These are phyloP conservation scores for Etheostoma cragini DNA, from an alignment of 2,113 vertebrate genomes.

Conservation along the genomic window DNA sequence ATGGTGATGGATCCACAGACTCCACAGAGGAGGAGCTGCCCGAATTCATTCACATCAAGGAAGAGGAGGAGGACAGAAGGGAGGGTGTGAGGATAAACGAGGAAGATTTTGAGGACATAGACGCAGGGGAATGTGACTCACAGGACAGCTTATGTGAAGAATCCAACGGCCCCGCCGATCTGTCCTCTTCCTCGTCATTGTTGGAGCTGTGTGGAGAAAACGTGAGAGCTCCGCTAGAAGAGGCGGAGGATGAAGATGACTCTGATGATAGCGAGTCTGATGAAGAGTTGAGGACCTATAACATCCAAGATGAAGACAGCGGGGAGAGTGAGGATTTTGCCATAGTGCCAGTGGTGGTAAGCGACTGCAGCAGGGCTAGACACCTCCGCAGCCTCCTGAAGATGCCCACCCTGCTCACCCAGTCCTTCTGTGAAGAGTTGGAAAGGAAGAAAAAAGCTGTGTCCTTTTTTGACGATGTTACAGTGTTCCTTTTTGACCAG, in stretches of 20 bases:
- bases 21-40: constrained; percentile 75
- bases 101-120: constrained; percentile 84
- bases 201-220: constrained; percentile 75
- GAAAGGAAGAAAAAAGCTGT: constrained; percentile 97
- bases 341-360: constrained; percentile 91
- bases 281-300: constrained; percentile 94
- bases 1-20: constrained; percentile 65
- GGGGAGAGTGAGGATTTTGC: constrained; percentile 93
- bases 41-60: constrained; percentile 83
- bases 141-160: constrained; percentile 86
- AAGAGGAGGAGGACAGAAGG: constrained; percentile 82
- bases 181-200: constrained; percentile 77
- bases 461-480: constrained; percentile 97
- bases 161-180: constrained; percentile 53
- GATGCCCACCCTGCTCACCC: constrained; percentile 88
- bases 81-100: constrained; percentile 80
- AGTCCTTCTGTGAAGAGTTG: constrained; percentile 90
- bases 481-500: constrained; percentile 99
- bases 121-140: constrained; percentile 90
- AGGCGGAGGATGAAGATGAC: constrained; percentile 90
- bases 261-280: constrained; percentile 96
- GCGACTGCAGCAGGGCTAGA: constrained; percentile 88
- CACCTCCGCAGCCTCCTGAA: constrained; percentile 95
- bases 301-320: constrained; percentile 89
- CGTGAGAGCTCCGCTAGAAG: constrained; percentile 80